Evolutionary conservation across 2,888 invertebrate genomes (phyloP).

Genomic region (Stramonita haemastoma): DNA sequence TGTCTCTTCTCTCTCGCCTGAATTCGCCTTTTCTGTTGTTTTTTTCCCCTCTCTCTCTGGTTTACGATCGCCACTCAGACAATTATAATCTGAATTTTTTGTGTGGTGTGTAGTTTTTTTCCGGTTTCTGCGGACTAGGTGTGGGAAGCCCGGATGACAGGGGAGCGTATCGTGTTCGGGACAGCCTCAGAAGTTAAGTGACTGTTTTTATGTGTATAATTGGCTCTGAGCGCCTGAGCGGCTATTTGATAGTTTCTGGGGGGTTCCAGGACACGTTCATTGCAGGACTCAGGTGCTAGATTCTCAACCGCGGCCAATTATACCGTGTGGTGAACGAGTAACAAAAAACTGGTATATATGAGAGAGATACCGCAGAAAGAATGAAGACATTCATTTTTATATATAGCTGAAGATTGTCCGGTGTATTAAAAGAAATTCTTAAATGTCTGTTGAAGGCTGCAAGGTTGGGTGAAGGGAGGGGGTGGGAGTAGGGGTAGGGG

Average conservation of each 20-base stretch:
- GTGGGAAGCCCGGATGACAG: not conserved
- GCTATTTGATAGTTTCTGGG: not conserved
- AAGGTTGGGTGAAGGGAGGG: not conserved
- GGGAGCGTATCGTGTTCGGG: not conserved
- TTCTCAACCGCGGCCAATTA: not conserved
- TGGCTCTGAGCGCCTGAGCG: not conserved
- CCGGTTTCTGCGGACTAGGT: not conserved
- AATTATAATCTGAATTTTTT: not conserved
- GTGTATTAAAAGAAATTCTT: not conserved
- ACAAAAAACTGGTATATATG: too few species aligned
- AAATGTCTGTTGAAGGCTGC: not conserved
- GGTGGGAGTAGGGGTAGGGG: too few species aligned
- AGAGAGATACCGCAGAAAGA: too few species aligned
- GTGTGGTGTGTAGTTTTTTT: too few species aligned
- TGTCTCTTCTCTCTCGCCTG: not conserved
- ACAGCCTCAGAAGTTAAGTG: slow-evolving; percentile 21
- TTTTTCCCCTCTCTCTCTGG: too few species aligned
- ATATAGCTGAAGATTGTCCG: too few species aligned
- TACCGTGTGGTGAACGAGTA: not conserved
- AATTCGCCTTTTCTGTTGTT: not conserved
- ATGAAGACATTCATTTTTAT: too few species aligned
- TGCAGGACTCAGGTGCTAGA: slow-evolving; percentile 1
- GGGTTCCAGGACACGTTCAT: not conserved
- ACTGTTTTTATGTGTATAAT: slow-evolving; percentile 25
- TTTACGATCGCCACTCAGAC: not conserved